Percentiles rank a stretch among this genome's conserved stretches.
Conservation (phyloP, 2,113 vertebrate species). For the Ascaphus truei region DNA sequence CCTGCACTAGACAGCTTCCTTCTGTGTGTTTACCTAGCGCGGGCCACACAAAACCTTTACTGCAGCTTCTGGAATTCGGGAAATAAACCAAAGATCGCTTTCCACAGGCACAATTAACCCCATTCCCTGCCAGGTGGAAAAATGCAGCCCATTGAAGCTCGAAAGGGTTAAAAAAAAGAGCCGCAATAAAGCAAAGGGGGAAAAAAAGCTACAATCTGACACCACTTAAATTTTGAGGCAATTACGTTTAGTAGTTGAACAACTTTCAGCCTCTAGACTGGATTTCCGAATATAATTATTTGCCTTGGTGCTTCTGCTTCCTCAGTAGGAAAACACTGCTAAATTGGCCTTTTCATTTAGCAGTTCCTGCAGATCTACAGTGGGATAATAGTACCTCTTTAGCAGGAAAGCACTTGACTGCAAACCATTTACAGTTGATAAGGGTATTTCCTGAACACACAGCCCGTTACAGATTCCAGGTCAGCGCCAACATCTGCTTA, state of each 20-base stretch:
- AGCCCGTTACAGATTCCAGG: too few species aligned
- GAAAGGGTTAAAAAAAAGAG: not conserved
- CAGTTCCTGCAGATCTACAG: slow-evolving; percentile 14
- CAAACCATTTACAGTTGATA: not conserved
- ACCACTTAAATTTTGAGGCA: not conserved
- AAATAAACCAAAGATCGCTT: slow-evolving; percentile 13
- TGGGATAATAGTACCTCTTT: not conserved
- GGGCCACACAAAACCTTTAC: slow-evolving; percentile 14
- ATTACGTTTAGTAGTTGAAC: not conserved
- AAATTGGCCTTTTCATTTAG: not conserved
- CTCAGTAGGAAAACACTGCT: slow-evolving; percentile 1
- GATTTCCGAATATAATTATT: slow-evolving; percentile 15
- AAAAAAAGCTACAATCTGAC: not conserved
- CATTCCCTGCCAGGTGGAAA: too few species aligned
- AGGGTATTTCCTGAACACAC: not conserved
- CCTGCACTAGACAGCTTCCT: not conserved
- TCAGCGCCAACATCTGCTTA: too few species aligned
- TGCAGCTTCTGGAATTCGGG: slow-evolving; percentile 24
- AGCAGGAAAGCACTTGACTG: not conserved
- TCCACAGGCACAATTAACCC: not conserved
- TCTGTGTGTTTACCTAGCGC: slow-evolving; percentile 5
- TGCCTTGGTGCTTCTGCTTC: slow-evolving; percentile 19
- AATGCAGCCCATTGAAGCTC: too few species aligned
- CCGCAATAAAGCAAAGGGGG: not conserved
- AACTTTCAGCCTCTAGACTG: not conserved